These are phyloP conservation scores for Alosa alosa DNA, from an alignment of 2,113 vertebrate species.

Conservation along the genomic window DNA sequence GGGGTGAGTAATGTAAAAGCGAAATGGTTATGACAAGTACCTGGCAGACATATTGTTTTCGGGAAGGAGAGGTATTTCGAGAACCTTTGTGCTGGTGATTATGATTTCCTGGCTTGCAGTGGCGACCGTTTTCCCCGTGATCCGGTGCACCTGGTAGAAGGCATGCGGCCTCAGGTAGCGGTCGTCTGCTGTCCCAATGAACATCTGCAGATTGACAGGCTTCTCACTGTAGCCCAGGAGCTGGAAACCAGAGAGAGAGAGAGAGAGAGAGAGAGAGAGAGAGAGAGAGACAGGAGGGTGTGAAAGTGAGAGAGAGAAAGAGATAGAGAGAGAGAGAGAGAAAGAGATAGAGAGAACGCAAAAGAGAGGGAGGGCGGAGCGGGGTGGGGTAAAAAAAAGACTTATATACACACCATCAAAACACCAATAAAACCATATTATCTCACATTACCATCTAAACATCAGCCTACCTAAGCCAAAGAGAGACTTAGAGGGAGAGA, in stretches of 20 bases:
- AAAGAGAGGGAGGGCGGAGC: background rate
- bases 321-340: background rate
- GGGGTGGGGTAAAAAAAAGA: too few relatives aligned
- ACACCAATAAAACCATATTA: too few relatives aligned
- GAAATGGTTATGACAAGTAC: conserved; percentile 66
- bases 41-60: conserved; percentile 97
- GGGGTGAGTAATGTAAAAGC: conserved; percentile 52
- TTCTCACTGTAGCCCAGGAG: conserved; percentile 94
- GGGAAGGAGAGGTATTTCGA: conserved; percentile 96
- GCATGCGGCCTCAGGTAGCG: conserved; percentile 94
- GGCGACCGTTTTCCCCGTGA: conserved; percentile 97
- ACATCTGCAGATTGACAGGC: conserved; percentile 96
- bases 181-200: conserved; percentile 97
- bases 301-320: background rate
- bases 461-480: too few relatives aligned
- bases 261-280: background rate
- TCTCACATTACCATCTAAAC: too few relatives aligned
- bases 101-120: conserved; percentile 96
- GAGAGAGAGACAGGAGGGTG: background rate
- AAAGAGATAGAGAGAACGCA: background rate
- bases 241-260: conserved; percentile 67
- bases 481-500: conserved; percentile 26
- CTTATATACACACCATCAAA: too few relatives aligned
- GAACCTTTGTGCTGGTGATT: conserved; percentile 90
- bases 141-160: conserved; percentile 98